Conservation (phyloP, 2,797 vertebrate species). For the Brotogeris chrysoptera region DNA sequence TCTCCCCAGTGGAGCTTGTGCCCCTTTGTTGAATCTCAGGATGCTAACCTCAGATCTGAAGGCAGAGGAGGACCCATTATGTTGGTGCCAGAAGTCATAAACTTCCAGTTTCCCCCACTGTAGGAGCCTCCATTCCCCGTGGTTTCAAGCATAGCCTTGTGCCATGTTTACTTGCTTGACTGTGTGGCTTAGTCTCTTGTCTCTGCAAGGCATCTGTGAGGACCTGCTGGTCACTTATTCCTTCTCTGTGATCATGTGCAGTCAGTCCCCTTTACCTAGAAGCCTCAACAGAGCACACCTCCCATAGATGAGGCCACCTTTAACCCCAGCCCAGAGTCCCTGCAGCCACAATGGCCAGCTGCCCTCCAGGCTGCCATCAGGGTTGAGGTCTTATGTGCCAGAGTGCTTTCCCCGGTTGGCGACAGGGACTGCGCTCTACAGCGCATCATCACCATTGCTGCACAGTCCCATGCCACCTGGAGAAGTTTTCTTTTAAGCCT, state of each 20-base stretch:
- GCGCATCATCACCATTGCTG: not conserved
- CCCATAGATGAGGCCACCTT: not conserved
- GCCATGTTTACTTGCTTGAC: not conserved
- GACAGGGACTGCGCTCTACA: accelerated
- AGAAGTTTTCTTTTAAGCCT: not conserved
- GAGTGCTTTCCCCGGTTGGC: not conserved
- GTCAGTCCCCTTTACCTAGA: not conserved
- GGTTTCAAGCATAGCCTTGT: not conserved
- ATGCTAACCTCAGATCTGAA: not conserved
- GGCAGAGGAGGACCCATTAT: not conserved
- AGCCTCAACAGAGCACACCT: not conserved
- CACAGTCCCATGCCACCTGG: not conserved
- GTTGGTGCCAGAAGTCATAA: not conserved
- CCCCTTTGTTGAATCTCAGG: not conserved
- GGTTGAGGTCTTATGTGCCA: not conserved
- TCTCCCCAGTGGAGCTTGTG: not conserved
- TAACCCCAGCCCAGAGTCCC: not conserved
- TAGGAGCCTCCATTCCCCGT: not conserved
- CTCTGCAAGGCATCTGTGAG: not conserved
- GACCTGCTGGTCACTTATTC: accelerated
- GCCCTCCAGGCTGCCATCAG: not conserved
- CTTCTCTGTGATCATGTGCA: not conserved
- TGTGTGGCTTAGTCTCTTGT: not conserved
- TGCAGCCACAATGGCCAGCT: not conserved
- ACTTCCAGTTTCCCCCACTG: not conserved